Conservation (phyloP, 2,113 vertebrate species). For the Platysteira castanea region DNA sequence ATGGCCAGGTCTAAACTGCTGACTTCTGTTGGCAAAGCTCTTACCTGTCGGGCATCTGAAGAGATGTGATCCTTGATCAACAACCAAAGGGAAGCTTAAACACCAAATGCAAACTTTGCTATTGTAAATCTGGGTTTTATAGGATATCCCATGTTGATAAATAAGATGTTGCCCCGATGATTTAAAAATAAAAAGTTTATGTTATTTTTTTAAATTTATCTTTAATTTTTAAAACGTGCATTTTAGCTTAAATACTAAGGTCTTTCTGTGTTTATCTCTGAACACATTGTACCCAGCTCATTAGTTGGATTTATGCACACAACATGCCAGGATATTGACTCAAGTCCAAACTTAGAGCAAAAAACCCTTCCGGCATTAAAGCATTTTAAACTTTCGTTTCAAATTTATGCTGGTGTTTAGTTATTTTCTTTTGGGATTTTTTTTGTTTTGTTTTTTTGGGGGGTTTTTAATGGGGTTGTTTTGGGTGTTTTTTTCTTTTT, state of each 20-base stretch:
- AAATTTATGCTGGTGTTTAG: neutral
- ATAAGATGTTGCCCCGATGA: neutral
- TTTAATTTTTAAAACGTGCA: neutral
- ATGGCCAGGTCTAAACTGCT: constrained; percentile 7
- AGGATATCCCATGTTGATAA: neutral
- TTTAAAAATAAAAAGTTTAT: neutral
- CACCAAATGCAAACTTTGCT: neutral
- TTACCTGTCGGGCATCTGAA: neutral
- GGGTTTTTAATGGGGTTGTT: no score
- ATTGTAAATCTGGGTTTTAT: neutral
- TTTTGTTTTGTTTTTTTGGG: no score
- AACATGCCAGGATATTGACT: neutral
- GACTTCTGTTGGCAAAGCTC: neutral
- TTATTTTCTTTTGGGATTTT: neutral
- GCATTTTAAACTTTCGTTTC: neutral
- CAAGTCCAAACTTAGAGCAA: neutral
- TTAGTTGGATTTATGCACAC: neutral
- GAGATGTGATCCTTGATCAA: neutral
- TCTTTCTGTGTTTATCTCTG: neutral
- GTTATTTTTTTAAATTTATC: neutral
- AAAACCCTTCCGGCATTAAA: neutral
- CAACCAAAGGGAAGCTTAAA: neutral
- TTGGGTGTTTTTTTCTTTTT: no score
- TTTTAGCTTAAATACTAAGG: neutral
- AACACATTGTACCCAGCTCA: neutral